A percentile compares a stretch with the other conserved stretches of the same genome.
These are phyloP conservation scores for Gadus macrocephalus DNA, from an alignment of 2,113 vertebrate species.

Conservation along the genomic window DNA sequence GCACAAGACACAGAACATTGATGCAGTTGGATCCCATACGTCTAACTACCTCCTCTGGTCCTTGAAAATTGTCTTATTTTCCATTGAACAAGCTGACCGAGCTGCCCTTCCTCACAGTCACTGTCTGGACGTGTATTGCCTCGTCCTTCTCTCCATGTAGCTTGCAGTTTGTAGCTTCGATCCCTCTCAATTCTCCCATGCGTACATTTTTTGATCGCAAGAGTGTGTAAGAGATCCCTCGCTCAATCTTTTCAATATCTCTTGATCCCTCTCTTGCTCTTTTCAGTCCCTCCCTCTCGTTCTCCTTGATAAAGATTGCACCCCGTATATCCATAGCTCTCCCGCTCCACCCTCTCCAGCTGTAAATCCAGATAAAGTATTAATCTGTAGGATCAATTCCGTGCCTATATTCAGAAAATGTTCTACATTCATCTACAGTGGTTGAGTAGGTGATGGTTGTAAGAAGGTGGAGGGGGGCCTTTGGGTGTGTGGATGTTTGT, in stretches of 20 bases:
- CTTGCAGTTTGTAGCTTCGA: no score
- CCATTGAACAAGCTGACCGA: no score
- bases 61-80: no score
- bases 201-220: no score
- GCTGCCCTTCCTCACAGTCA: no score
- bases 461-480: conserved; percentile 40
- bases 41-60: no score
- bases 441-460: conserved; percentile 9
- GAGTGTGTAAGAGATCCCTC: background rate
- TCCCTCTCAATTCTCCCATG: no score
- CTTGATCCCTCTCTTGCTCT: background rate
- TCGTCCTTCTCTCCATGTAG: no score
- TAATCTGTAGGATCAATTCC: conserved; percentile 60
- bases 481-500: conserved; percentile 33
- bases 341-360: conserved; percentile 29
- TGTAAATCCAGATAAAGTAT: conserved; percentile 66
- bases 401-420: conserved; percentile 61
- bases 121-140: no score
- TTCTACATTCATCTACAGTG: conserved; percentile 55
- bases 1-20: no score
- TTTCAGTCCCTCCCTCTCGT: conserved; percentile 17
- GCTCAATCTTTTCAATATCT: background rate
- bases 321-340: conserved; percentile 49
- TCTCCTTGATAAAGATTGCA: conserved; percentile 58
- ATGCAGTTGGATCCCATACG: no score